A percentile compares a stretch with the other conserved stretches of the same genome.
Conservation (phyloP, 2,113 vertebrate species). For the Chamaea fasciata region DNA sequence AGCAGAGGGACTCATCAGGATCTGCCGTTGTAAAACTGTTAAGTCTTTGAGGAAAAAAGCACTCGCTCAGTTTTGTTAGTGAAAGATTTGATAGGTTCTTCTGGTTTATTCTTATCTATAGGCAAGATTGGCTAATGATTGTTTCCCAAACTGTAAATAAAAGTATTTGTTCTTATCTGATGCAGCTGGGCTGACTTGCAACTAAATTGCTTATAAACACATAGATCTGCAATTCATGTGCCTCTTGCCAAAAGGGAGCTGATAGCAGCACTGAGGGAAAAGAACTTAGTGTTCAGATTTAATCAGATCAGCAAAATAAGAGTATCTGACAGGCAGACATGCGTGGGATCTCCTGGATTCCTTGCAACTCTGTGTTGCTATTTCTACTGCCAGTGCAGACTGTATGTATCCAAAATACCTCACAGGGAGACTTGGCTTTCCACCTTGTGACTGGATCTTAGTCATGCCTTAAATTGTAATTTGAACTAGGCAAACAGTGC, state of each 20-base stretch:
- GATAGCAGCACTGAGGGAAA: not conserved
- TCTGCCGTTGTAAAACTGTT: not conserved
- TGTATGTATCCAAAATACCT: not conserved
- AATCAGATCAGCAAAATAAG: constrained; percentile 8
- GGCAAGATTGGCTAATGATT: not conserved
- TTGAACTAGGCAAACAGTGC: not conserved
- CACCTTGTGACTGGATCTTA: not conserved
- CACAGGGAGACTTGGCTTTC: not conserved
- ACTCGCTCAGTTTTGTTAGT: not conserved
- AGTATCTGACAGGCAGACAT: not conserved
- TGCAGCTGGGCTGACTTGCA: not conserved
- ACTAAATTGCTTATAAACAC: not conserved
- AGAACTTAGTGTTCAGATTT: constrained; percentile 38
- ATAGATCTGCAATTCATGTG: not conserved
- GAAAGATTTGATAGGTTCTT: not conserved
- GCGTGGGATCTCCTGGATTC: not conserved
- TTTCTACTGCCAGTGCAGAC: not conserved
- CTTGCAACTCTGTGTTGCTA: not conserved
- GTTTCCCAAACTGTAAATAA: not conserved
- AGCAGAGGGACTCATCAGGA: not conserved
- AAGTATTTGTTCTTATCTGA: constrained; percentile 23
- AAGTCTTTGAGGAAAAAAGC: not conserved
- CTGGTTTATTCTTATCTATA: not conserved
- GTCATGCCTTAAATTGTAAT: not conserved
- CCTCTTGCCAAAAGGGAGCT: not conserved